Conservation (phyloP, 1,140 invertebrate species). For the Apis dorsata region DNA sequence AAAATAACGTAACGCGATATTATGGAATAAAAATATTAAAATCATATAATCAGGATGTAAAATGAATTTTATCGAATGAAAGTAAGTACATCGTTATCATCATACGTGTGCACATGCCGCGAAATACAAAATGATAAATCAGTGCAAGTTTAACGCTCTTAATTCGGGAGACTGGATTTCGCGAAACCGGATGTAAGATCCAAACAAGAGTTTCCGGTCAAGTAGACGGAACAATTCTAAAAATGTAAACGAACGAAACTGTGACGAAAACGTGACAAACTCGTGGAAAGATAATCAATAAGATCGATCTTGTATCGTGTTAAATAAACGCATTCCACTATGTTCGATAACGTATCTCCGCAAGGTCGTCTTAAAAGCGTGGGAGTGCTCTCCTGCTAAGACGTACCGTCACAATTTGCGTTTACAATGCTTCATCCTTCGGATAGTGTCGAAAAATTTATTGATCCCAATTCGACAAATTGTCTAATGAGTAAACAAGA, state of each 20-base stretch:
- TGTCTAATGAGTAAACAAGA: not conserved
- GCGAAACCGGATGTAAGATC: not conserved
- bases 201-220: not conserved
- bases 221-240: not conserved
- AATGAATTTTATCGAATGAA: not conserved
- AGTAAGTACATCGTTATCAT: not conserved
- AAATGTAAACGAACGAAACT: not conserved
- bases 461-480: not conserved
- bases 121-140: not conserved
- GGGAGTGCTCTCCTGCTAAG: conserved; percentile 2
- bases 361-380: conserved; percentile 14
- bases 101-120: too few species aligned
- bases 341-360: conserved; percentile 29
- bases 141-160: not conserved
- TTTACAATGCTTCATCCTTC: conserved; percentile 35
- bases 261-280: not conserved
- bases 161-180: not conserved
- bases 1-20: not conserved
- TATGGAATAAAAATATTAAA: not conserved
- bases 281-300: not conserved
- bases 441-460: conserved; percentile 8
- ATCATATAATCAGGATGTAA: not conserved
- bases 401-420: conserved; percentile 24
- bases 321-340: not conserved
- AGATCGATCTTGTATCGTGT: not conserved